Conservation (phyloP, 2,113 vertebrate genomes). For the Anser cygnoides region DNA sequence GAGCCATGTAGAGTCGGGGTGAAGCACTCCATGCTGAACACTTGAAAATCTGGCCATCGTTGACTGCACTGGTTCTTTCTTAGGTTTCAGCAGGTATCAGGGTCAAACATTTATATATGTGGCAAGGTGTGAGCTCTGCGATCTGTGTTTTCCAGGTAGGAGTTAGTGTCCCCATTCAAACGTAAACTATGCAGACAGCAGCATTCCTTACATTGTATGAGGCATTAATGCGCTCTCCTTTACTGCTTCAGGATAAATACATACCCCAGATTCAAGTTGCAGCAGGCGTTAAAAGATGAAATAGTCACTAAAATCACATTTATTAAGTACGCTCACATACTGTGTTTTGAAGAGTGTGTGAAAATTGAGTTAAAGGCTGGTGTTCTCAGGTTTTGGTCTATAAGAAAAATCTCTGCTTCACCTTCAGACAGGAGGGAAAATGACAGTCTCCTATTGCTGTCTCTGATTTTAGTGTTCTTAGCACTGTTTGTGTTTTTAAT, state of each 20-base stretch:
- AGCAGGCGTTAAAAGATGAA: conserved; percentile 15
- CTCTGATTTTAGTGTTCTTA: neutral
- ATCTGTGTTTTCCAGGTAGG: conserved; percentile 31
- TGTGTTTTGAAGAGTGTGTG: neutral
- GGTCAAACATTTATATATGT: neutral
- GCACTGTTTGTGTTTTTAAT: neutral
- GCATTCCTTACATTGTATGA: conserved; percentile 53
- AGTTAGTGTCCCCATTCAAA: neutral
- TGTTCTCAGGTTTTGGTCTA: neutral
- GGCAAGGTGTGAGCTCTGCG: neutral
- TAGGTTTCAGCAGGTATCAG: neutral
- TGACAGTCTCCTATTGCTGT: neutral
- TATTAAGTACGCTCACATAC: neutral
- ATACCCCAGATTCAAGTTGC: conserved; percentile 16
- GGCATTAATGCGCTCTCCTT: neutral
- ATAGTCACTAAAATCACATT: neutral
- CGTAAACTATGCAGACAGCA: conserved; percentile 13
- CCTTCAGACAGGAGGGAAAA: neutral
- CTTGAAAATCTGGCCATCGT: neutral
- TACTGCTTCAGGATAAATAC: conserved; percentile 17
- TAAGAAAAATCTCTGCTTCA: neutral
- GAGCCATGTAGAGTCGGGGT: neutral
- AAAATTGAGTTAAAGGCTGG: neutral
- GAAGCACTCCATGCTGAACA: fast-evolving
- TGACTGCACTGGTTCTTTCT: neutral